These are phyloP conservation scores for Bilobella aurantiaca DNA, from an alignment of 1,140 invertebrate genomes.

Conservation along the genomic window DNA sequence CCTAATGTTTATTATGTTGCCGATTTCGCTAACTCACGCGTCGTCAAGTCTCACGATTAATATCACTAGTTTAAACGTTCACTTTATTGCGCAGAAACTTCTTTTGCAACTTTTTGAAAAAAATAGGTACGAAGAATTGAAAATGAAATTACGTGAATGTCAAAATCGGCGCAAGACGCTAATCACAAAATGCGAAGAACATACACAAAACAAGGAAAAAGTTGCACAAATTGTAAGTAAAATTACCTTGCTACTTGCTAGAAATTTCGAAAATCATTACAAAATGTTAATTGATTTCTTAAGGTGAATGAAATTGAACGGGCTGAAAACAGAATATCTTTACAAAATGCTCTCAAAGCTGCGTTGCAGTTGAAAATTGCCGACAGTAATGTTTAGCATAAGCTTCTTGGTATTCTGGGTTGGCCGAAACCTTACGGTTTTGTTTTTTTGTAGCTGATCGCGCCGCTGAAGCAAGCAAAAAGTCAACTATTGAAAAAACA, in stretches of 20 bases:
- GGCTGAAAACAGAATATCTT: constrained; percentile 51
- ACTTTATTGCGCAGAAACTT: too few relatives aligned
- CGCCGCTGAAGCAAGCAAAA: constrained; percentile 19
- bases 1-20: too few relatives aligned
- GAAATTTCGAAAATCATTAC: background rate
- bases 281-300: constrained; percentile 33
- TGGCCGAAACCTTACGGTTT: constrained; percentile 6
- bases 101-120: too few relatives aligned
- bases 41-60: too few relatives aligned
- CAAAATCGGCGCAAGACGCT: constrained; percentile 12
- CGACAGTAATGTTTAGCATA: constrained; percentile 17
- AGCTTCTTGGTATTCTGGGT: constrained; percentile 14
- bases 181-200: constrained; percentile 13
- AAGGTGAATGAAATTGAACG: constrained; percentile 53
- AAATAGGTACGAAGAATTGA: constrained; percentile 21
- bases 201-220: constrained; percentile 18
- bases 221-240: constrained; percentile 17
- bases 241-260: background rate
- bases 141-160: constrained; percentile 5
- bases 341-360: constrained; percentile 49
- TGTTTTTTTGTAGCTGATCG: constrained; percentile 39
- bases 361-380: constrained; percentile 19
- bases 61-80: too few relatives aligned
- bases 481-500: constrained; percentile 20
- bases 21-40: too few relatives aligned